Evolutionary conservation across 2,113 vertebrate genomes (phyloP).

Genomic region (Clupea harengus): DNA sequence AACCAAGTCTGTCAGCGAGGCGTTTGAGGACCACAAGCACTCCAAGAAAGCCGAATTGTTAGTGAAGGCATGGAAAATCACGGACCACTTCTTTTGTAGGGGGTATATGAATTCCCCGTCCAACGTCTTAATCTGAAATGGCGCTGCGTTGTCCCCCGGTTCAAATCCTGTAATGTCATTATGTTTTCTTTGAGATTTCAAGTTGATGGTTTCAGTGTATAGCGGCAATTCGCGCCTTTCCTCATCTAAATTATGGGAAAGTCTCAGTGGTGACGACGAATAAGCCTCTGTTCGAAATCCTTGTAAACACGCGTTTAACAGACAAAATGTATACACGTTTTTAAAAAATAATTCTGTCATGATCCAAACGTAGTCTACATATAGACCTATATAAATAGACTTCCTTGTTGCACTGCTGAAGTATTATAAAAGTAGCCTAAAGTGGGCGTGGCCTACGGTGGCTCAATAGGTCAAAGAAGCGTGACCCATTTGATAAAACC

Average conservation of each 20-base stretch:
- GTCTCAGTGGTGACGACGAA: neutral
- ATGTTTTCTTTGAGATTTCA: neutral
- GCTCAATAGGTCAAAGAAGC: neutral
- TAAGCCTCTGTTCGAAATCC: neutral
- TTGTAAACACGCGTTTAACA: neutral
- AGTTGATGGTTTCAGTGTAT: neutral
- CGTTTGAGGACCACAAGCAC: conserved; percentile 67
- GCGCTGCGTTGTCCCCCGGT: conserved; percentile 60
- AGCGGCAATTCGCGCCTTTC: neutral
- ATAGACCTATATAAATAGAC: neutral
- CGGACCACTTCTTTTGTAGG: conserved; percentile 35
- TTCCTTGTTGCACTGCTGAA: conserved; percentile 17
- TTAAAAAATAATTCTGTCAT: neutral
- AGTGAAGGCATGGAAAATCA: conserved; percentile 75
- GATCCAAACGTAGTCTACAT: neutral
- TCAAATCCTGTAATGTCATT: conserved; percentile 46
- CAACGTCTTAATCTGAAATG: conserved; percentile 67
- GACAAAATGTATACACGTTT: neutral
- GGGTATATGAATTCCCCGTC: conserved; percentile 65
- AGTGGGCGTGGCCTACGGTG: conserved; percentile 53
- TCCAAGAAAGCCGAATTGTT: conserved; percentile 75
- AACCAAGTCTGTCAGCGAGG: conserved; percentile 63
- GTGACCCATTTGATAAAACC: neutral
- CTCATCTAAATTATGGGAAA: conserved; percentile 1
- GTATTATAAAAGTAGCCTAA: conserved; percentile 15